A percentile compares a stretch with the other conserved stretches of the same genome.
These are phyloP conservation scores for Sitophilus oryzae DNA, from an alignment of 1,140 invertebrate species.

Conservation along the genomic window DNA sequence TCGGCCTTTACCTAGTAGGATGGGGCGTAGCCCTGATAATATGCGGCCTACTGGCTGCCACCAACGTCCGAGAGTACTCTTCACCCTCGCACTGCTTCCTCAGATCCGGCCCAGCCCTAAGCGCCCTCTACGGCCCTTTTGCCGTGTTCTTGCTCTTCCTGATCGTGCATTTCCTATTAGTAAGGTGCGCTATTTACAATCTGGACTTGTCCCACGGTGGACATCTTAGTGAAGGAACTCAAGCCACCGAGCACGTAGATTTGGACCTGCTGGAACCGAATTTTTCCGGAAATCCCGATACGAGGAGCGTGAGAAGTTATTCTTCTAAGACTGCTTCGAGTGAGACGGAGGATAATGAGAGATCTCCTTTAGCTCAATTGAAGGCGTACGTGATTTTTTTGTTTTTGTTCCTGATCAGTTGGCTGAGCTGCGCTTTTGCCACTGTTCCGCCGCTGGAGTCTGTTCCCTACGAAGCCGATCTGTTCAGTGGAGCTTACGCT, in stretches of 20 bases:
- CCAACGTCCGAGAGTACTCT: conserved; percentile 79
- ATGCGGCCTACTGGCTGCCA: conserved; percentile 84
- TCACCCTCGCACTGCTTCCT: conserved; percentile 80
- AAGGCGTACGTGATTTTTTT: conserved; percentile 72
- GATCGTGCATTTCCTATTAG: conserved; percentile 66
- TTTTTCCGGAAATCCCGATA: conserved; percentile 44
- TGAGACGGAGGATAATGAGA: conserved; percentile 75
- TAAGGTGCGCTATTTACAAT: conserved; percentile 67
- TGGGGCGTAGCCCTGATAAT: conserved; percentile 86
- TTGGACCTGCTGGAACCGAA: conserved; percentile 68
- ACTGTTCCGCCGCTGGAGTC: conserved; percentile 59
- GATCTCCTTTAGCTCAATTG: conserved; percentile 72
- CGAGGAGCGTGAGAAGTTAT: conserved; percentile 57
- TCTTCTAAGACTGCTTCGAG: conserved; percentile 57
- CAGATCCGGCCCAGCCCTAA: conserved; percentile 68
- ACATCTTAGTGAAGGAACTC: conserved; percentile 71
- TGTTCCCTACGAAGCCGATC: conserved; percentile 63
- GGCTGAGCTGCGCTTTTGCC: conserved; percentile 65
- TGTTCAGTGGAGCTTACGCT: conserved; percentile 74
- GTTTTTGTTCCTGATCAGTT: conserved; percentile 68
- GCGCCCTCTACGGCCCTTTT: conserved; percentile 73
- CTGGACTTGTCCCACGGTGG: conserved; percentile 53
- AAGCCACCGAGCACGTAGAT: conserved; percentile 76
- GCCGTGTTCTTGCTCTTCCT: conserved; percentile 68
- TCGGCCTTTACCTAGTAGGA: conserved; percentile 84